phyloP scores from a whole-genome alignment of 1,140 invertebrate species.

The Sipha flava region DNA sequence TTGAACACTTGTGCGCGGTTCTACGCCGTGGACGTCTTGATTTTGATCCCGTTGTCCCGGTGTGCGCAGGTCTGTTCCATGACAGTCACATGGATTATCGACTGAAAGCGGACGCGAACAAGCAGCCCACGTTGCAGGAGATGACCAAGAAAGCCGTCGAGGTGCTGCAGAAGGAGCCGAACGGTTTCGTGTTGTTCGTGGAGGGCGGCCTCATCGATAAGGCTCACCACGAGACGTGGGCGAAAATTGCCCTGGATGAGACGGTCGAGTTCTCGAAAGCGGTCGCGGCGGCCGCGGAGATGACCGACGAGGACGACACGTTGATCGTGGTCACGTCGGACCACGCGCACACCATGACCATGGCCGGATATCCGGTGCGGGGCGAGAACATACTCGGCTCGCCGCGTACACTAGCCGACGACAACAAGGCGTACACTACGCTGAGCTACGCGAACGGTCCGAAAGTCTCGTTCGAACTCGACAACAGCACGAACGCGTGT shows the following conservation, averaged over 20 bases:
- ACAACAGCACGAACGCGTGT: constrained; percentile 41
- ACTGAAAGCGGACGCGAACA: constrained; percentile 43
- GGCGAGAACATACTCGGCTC: constrained; percentile 56
- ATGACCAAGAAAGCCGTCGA: constrained; percentile 74
- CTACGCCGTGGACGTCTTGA: no score
- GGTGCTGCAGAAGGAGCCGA: constrained; percentile 56
- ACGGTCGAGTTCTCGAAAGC: constrained; percentile 60
- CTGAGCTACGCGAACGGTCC: constrained; percentile 68
- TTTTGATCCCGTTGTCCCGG: no score
- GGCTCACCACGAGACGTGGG: constrained; percentile 58
- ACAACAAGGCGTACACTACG: constrained; percentile 61
- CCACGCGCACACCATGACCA: constrained; percentile 56
- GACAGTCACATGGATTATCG: constrained; percentile 40
- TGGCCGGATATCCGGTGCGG: constrained; percentile 57
- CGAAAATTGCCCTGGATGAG: constrained; percentile 58
- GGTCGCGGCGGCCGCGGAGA: constrained; percentile 41
- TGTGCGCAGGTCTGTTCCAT: constrained; percentile 43
- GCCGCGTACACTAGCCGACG: constrained; percentile 44
- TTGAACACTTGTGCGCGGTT: no score
- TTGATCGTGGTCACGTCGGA: constrained; percentile 59
- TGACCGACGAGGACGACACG: constrained; percentile 47
- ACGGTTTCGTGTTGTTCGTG: constrained; percentile 62
- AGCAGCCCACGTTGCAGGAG: constrained; percentile 58
- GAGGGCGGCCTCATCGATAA: constrained; percentile 57
- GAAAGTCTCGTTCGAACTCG: constrained; percentile 44